These are phyloP conservation scores for Neosilurus hyrtlii DNA, from an alignment of 2,797 vertebrate species.

Conservation along the genomic window DNA sequence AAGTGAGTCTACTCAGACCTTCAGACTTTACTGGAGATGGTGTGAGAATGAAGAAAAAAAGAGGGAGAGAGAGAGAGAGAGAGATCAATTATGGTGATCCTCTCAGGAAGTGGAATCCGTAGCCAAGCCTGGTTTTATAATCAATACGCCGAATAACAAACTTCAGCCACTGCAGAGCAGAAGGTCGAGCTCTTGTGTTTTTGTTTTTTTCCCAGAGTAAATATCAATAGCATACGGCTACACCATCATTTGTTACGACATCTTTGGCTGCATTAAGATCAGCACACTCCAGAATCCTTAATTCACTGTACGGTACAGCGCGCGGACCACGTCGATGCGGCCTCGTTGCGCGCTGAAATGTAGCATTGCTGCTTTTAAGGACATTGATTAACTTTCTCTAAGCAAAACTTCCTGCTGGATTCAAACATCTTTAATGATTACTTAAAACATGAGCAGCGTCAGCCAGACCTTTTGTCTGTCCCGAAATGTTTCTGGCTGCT, in stretches of 20 bases:
- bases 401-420: slow-evolving; percentile 6
- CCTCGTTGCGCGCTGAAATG: too few relatives aligned
- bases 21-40: background rate
- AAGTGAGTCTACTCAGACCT: slow-evolving; percentile 11
- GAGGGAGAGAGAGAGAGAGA: slow-evolving; percentile 6
- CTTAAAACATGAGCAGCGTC: background rate
- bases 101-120: slow-evolving; percentile 24
- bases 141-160: slow-evolving; percentile 47
- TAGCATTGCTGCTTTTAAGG: background rate
- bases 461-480: background rate
- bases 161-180: slow-evolving; percentile 26
- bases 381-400: slow-evolving; percentile 16
- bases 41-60: background rate
- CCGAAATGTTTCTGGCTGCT: background rate
- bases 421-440: slow-evolving; percentile 8
- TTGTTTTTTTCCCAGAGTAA: slow-evolving; percentile 4
- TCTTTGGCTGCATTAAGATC: background rate
- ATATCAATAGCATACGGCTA: background rate
- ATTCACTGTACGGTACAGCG: background rate
- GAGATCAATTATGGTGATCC: slow-evolving; percentile 38
- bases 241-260: background rate
- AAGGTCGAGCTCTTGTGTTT: slow-evolving; percentile 23
- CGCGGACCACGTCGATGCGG: background rate
- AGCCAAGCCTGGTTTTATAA: slow-evolving; percentile 2
- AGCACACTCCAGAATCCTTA: background rate